Base-by-base conservation (phyloP, 92 coral and sea anemone species). In the Zoanthus gigantus region DNA sequence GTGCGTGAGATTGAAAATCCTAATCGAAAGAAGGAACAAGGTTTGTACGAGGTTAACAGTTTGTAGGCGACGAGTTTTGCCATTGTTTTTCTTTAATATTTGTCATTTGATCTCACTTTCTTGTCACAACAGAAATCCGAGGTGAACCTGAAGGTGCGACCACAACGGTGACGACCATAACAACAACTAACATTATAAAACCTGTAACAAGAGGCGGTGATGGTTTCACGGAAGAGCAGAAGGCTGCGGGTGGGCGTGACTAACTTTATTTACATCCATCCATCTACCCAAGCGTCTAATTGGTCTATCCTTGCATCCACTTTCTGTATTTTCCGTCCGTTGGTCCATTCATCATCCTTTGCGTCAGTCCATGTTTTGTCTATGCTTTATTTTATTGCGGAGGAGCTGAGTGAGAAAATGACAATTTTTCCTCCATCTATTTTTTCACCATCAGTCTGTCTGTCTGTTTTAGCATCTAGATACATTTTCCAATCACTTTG, bases 1-100 rank as follows among this genome's bases (percentile, higher is more conserved):
- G 85, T 81, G 60, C 85, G 75, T 31, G 85, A 81, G 15, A 7
- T 81, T 17, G 85, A 81, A 16, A 66, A 67, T 46, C 85, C 85
- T 0, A 73, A 81, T 75, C 75, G 74, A 30, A 81, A 46, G 85
- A 66, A 66, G 71, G 85, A 66, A 31, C 74, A 61, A 14, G 85
- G 85, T 81, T 63, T 9, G 85, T 66, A 30, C 9, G 8, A 76
- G 12, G 10, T 34, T 32, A 8, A 5, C 12, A 14, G 23, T 29
- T 54, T 14, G 11, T 1, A 31, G 18, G 68, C 30, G 12, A 29
- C 6, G 7, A 7, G 34, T 34, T 69, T 69, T 5, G 16, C 30
- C 46, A 4, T 34, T 4, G 7, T 31, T 69, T 31, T 7, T 7
- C 4, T 29, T 69, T 69, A 31, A 69, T 30, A 37, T 18, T 23